phyloP scores from a whole-genome alignment of 2,888 invertebrate genomes.

The Microctonus hyperodae region DNA sequence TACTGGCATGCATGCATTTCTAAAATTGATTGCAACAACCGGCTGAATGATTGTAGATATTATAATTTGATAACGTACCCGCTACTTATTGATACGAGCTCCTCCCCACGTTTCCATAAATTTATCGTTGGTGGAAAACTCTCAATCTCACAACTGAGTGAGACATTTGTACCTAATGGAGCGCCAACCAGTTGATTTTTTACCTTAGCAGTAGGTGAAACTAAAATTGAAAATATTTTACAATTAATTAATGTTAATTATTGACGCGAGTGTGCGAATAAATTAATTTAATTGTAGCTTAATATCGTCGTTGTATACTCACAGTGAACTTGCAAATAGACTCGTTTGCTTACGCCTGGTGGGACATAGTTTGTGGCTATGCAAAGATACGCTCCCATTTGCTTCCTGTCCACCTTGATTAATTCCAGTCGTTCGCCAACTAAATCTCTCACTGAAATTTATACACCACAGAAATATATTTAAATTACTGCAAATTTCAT shows the following conservation, averaged over 20 bases:
- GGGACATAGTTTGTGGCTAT: conserved; percentile 79
- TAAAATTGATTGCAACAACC: conserved; percentile 10
- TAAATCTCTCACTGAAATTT: conserved; percentile 68
- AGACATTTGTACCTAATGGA: conserved; percentile 70
- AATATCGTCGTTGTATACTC: conserved; percentile 63
- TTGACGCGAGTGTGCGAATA: background rate
- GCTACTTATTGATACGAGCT: conserved; percentile 67
- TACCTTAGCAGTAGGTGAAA: conserved; percentile 72
- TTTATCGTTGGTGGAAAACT: conserved; percentile 74
- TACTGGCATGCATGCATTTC: conserved; percentile 14
- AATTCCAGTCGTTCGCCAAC: conserved; percentile 73
- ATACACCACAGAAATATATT: background rate
- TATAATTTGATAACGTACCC: too few relatives aligned
- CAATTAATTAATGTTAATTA: background rate
- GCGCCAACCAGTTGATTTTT: conserved; percentile 73
- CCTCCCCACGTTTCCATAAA: conserved; percentile 70
- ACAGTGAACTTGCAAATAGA: conserved; percentile 72
- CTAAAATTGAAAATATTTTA: conserved; percentile 57
- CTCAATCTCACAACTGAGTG: conserved; percentile 72
- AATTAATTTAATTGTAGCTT: background rate
- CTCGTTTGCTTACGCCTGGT: conserved; percentile 71
- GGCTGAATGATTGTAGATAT: conserved; percentile 1
- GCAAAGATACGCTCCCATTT: conserved; percentile 80
- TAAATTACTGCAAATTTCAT: background rate
- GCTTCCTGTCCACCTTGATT: conserved; percentile 72